phyloP scores from a whole-genome alignment of 2,888 invertebrate species.

The Agrochola lota region DNA sequence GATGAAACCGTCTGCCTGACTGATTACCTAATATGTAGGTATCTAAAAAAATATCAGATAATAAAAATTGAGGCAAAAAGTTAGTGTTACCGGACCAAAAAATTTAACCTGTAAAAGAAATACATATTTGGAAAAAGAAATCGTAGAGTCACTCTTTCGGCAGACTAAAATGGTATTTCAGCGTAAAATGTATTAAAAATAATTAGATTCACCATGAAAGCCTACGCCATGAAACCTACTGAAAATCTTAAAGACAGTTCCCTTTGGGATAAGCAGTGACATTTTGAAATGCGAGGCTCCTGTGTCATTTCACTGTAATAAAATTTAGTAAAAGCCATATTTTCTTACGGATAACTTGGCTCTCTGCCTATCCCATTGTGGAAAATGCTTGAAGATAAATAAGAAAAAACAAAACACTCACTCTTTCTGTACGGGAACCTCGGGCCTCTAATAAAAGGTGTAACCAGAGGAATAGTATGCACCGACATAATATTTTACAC shows the following conservation, averaged over 20 bases:
- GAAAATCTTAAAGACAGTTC: slow-evolving; percentile 32
- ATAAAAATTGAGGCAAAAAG: not conserved
- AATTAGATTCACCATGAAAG: slow-evolving; percentile 18
- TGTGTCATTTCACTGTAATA: not conserved
- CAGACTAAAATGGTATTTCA: not conserved
- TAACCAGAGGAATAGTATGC: slow-evolving; percentile 87
- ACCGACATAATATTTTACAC: slow-evolving; percentile 85
- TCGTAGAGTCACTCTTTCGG: not conserved
- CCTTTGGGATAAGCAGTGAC: slow-evolving; percentile 25
- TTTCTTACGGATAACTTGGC: slow-evolving; percentile 1
- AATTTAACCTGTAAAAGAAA: too few species aligned
- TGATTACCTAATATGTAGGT: too few species aligned
- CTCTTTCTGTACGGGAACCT: slow-evolving; percentile 89
- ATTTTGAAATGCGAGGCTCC: slow-evolving; percentile 10
- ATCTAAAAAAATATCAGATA: too few species aligned
- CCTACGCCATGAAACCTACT: not conserved
- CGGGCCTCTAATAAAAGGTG: slow-evolving; percentile 88
- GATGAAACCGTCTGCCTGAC: not conserved
- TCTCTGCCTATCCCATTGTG: not conserved
- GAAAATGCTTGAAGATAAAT: slow-evolving; percentile 35
- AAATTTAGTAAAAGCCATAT: not conserved
- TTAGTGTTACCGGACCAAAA: too few species aligned
- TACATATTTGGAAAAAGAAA: too few species aligned
- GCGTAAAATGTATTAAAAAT: slow-evolving; percentile 14
- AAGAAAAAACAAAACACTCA: slow-evolving; percentile 76